Evolutionary conservation across 2,113 vertebrate species (phyloP), one percentile per base, ranked within the genome.

Genomic region (Agapornis roseicollis): DNA sequence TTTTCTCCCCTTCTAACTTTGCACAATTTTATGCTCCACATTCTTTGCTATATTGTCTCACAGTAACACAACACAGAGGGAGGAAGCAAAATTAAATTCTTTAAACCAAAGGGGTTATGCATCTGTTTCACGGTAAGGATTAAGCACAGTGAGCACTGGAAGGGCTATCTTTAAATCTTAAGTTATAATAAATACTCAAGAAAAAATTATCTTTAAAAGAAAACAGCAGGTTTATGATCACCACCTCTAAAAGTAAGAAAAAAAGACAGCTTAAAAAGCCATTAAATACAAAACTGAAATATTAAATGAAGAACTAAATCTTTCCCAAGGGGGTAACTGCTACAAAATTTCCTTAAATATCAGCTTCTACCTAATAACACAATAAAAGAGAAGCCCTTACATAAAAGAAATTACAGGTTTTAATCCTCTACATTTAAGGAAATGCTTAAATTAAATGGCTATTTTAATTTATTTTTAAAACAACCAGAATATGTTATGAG

Each of bases 31-130:
- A 64, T 29, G 13, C 33, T 78, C 27, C 10, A 65, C 1, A 0
- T 16, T 69, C n/a, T 78, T 68, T 18, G 6, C 27, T 47, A 73
- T 65, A 52, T 73, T 56, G 23, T 70, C 37, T 24, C 60, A 80
- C 44, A 56, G 18, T 47, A 86, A 73, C 44, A 74, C 5, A 70
- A 65, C 20, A 85, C 25, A 25, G 6, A 52, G 10, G 79, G 22
- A 94, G n/a, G 31, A 83, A 94, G 70, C 19, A 78, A 93, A 97
- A 97, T 86, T 78, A 69, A 97, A 65, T 86, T 93, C 82, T 95
- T 95, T 92, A 92, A 71, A 90, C 78, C 58, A 63, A 78, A 95
- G 44, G 35, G 29, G 42, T 76, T 42, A 92, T 95, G 94, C 88
- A 95, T 91, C 81, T 87, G 52, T 47, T 93, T 91, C 85, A 89